Conservation (phyloP, 1,140 invertebrate species). For the Drosophila nigromelanica region DNA sequence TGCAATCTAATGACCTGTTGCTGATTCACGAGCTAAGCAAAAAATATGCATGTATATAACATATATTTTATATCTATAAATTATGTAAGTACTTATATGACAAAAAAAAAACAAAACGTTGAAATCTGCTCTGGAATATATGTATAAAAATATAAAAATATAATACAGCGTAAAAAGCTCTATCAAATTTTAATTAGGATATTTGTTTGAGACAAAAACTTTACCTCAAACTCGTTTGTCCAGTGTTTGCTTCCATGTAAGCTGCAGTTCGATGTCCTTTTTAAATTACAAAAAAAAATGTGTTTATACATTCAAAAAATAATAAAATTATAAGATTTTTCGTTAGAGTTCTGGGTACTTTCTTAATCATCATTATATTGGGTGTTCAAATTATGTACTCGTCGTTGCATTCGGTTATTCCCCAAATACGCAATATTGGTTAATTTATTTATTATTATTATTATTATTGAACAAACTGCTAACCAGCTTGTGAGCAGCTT, state of each 20-base stretch:
- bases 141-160: slow-evolving; percentile 1
- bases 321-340: background rate
- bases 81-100: slow-evolving; percentile 8
- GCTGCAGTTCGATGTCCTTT: slow-evolving; percentile 33
- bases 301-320: no score
- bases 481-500: slow-evolving; percentile 16
- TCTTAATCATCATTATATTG: slow-evolving; percentile 14
- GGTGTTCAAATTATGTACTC: background rate
- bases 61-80: background rate
- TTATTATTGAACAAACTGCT: slow-evolving; percentile 1
- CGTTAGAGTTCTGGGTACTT: slow-evolving; percentile 10
- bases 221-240: slow-evolving; percentile 21
- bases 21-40: slow-evolving; percentile 27
- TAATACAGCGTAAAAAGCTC: no score
- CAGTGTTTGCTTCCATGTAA: slow-evolving; percentile 9
- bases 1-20: slow-evolving; percentile 64
- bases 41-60: slow-evolving; percentile 2
- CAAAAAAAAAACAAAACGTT: background rate
- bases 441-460: slow-evolving; percentile 6
- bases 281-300: background rate
- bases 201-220: background rate
- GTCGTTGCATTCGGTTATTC: slow-evolving; percentile 1
- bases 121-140: background rate
- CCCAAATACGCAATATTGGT: background rate
- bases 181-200: background rate